These are phyloP conservation scores for Apis cerana DNA, from an alignment of 1,140 invertebrate species.

Conservation along the genomic window DNA sequence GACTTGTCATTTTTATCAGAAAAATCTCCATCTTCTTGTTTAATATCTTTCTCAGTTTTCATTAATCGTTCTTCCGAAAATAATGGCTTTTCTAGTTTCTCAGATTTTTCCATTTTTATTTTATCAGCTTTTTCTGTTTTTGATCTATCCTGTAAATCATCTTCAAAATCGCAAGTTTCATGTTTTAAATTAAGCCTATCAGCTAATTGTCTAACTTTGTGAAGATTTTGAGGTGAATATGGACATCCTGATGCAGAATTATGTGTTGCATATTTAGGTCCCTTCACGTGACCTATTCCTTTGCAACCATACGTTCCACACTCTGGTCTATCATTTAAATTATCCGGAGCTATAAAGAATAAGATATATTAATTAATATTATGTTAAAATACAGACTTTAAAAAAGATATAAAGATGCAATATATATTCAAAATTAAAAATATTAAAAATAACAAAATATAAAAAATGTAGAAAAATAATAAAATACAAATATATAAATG, in stretches of 20 bases:
- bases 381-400: neutral
- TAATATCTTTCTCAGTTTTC: constrained; percentile 73
- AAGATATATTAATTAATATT: constrained; percentile 13
- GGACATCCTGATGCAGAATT: constrained; percentile 91
- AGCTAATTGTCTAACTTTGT: constrained; percentile 82
- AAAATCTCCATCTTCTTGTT: constrained; percentile 75
- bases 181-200: constrained; percentile 82
- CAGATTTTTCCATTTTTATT: constrained; percentile 69
- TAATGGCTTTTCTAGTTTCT: constrained; percentile 66
- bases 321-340: constrained; percentile 82
- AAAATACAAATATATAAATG: neutral
- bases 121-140: constrained; percentile 74
- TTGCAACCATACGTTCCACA: constrained; percentile 90
- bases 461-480: neutral
- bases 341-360: constrained; percentile 81
- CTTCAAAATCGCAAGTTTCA: constrained; percentile 74
- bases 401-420: neutral
- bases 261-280: constrained; percentile 89
- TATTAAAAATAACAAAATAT: neutral
- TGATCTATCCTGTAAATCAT: constrained; percentile 70
- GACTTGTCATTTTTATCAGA: constrained; percentile 73
- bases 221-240: constrained; percentile 88
- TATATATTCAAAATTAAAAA: too few relatives aligned
- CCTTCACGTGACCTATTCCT: constrained; percentile 89
- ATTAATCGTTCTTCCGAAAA: constrained; percentile 67